These are phyloP conservation scores for Iselma pallidipennis DNA, from an alignment of 2,888 invertebrate species.

Conservation along the genomic window DNA sequence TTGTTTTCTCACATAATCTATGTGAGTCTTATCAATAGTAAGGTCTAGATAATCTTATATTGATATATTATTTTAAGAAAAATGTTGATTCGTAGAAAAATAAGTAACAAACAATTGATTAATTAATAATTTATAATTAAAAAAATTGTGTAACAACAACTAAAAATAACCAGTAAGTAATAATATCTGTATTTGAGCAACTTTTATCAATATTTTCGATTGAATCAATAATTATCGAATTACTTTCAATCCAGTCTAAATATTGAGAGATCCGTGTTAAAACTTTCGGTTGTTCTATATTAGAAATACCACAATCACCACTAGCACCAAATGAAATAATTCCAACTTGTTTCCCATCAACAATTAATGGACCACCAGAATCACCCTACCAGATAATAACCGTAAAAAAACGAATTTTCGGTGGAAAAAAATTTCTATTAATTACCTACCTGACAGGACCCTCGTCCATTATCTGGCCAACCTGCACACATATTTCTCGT, in stretches of 20 bases:
- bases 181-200: too few relatives aligned
- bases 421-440: neutral
- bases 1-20: too few relatives aligned
- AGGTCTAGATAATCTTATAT: too few relatives aligned
- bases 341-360: conserved; percentile 13
- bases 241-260: conserved; percentile 7
- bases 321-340: conserved; percentile 18
- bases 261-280: conserved; percentile 17
- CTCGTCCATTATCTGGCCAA: conserved; percentile 16
- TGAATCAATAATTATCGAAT: neutral
- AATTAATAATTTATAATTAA: too few relatives aligned
- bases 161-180: too few relatives aligned
- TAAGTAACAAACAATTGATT: too few relatives aligned
- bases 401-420: neutral
- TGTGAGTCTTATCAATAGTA: too few relatives aligned
- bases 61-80: too few relatives aligned
- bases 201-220: too few relatives aligned
- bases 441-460: conserved; percentile 19
- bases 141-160: too few relatives aligned
- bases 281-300: conserved; percentile 12
- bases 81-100: too few relatives aligned
- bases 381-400: conserved; percentile 13
- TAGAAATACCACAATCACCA: conserved; percentile 18
- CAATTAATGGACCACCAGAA: conserved; percentile 19
- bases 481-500: conserved; percentile 15